Evolutionary conservation across 30 jellyfish, hydroid and myxozoan genomes (phyloP), one percentile per base, ranked within the genome.

Genomic region (Aurelia sp.): DNA sequence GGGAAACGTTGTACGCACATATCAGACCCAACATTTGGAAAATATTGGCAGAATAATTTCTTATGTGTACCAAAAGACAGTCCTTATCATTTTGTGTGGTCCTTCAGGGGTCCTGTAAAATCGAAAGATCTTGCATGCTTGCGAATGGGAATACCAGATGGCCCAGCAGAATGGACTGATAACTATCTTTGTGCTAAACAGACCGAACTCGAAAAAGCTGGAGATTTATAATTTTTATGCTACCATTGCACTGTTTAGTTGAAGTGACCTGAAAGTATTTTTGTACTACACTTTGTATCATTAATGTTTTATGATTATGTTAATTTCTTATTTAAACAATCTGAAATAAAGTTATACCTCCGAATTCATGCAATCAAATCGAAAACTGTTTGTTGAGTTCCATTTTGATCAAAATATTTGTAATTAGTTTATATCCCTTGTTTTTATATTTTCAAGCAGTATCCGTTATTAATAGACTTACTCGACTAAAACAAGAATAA

Each of bases 11-110:
- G 97, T 87, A 71, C 90, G 6, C 88, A 82, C 41, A 53, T 90
- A 3, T 63, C 91, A 2, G 95, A 83, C 67, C 92, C 97, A 40
- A 71, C 89, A 13, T 76, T 79, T 59, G 95, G 89, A 31, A 72
- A 91, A 50, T 73, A 91, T 35, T 90, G 97, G 97, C 84, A 82
- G 4, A 71, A 90, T 90, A 81, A 82, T 52, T 90, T 75, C 87
- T 51, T 91, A 8, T 91, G 98, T 67, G 87, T 85, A 5, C 87
- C 93, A 64, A 74, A 79, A 73, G 90, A 80, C 69, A 84, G 96
- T 44, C 96, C 98, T 9, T 91, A 91, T 65, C 90, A 91, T 21
- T 91, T 91, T 59, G 72, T 66, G 24, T 91, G 98, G 98, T 91
- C 98, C 4, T 69, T 73, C 67, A 72, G 83, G 31, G 97, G 95